phyloP scores from a whole-genome alignment of 2,888 invertebrate genomes.

The Phania funesta region DNA sequence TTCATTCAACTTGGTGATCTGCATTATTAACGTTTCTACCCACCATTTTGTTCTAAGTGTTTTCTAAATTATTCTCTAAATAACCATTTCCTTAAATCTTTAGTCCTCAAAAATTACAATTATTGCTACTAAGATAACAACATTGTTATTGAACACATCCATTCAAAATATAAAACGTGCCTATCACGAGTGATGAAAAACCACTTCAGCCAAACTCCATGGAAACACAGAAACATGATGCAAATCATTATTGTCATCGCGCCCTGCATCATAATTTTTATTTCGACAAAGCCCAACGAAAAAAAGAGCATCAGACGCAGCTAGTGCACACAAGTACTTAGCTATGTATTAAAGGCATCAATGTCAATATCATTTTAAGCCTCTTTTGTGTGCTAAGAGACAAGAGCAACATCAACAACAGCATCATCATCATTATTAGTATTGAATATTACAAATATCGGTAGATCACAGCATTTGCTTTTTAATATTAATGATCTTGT shows the following conservation, averaged over 20 bases:
- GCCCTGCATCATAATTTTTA: background rate
- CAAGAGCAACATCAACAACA: background rate
- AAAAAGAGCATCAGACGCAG: background rate
- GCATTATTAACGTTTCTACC: too few species aligned
- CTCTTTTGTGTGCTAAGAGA: background rate
- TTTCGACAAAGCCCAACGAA: background rate
- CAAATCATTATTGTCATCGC: constrained; percentile 36
- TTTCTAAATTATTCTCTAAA: too few species aligned
- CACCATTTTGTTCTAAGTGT: too few species aligned
- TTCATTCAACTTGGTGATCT: too few species aligned
- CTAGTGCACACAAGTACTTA: background rate
- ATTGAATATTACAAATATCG: constrained; percentile 60
- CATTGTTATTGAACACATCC: constrained; percentile 31
- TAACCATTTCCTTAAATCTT: background rate
- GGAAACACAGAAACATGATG: constrained; percentile 36
- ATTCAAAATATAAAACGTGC: background rate
- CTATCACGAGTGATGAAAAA: constrained; percentile 35
- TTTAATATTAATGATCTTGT: constrained; percentile 25
- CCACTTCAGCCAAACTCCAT: constrained; percentile 44
- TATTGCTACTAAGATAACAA: constrained; percentile 19
- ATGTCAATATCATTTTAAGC: constrained; percentile 50
- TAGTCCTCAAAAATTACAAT: constrained; percentile 33
- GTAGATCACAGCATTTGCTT: constrained; percentile 43
- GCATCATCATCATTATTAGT: constrained; percentile 24
- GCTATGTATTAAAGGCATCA: background rate